A percentile compares a stretch with the other conserved stretches of the same genome.
Evolutionary conservation across 2,113 vertebrate species (phyloP).

Genomic region (Amphiprion percula): DNA sequence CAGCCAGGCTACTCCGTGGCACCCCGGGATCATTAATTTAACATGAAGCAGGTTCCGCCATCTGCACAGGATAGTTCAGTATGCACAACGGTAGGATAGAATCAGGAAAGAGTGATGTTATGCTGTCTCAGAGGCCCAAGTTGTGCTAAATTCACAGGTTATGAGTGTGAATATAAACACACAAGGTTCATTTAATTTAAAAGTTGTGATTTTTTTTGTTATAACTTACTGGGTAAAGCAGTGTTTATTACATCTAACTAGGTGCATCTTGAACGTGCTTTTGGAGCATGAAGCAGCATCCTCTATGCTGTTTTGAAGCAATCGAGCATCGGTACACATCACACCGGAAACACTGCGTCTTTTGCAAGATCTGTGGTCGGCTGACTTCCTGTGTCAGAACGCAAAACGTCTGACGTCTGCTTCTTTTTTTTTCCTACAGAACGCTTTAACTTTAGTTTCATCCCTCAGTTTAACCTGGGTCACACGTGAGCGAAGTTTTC

Average conservation of each 20-base stretch:
- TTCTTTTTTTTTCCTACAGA: background rate
- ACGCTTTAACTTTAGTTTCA: background rate
- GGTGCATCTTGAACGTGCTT: background rate
- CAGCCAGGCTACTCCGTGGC: conserved; percentile 26
- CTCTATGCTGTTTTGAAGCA: conserved; percentile 32
- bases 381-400: conserved; percentile 62
- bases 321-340: background rate
- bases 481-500: background rate
- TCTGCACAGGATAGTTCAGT: conserved; percentile 24
- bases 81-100: background rate
- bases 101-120: background rate
- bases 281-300: conserved; percentile 41
- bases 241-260: background rate
- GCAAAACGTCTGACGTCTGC: conserved; percentile 22
- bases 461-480: background rate
- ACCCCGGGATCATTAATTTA: conserved; percentile 57
- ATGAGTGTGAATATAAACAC: background rate
- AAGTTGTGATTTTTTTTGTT: background rate
- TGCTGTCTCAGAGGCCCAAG: background rate
- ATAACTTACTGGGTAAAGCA: background rate
- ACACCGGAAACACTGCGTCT: conserved; percentile 46
- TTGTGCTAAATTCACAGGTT: conserved; percentile 7
- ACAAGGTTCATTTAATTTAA: background rate
- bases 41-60: conserved; percentile 40
- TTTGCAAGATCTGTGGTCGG: conserved; percentile 62